Evolutionary conservation across 2,113 vertebrate species (phyloP).

Genomic region (Microcebus griseorufus): DNA sequence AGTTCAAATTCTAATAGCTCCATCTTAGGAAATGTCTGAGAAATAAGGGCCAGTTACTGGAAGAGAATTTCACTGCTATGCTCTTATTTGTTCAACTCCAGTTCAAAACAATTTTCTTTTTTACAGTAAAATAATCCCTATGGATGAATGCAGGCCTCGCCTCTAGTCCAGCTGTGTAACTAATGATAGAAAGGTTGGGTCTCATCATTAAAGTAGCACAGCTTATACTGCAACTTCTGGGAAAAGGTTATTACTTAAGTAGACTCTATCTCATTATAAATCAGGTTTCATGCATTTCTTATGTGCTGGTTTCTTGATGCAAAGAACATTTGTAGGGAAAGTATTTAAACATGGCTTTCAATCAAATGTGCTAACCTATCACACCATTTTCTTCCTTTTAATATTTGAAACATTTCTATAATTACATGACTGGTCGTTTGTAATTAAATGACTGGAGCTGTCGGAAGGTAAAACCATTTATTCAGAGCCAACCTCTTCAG

Average conservation of each 20-base stretch:
- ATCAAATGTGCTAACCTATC: not conserved
- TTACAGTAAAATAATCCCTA: not conserved
- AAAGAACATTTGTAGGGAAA: not conserved
- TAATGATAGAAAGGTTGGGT: fast-evolving
- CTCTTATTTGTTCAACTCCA: not conserved
- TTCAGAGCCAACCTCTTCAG: conserved; percentile 64
- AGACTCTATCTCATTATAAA: not conserved
- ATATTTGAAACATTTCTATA: conserved; percentile 66
- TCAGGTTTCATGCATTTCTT: not conserved
- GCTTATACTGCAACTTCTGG: fast-evolving
- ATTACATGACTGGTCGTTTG: conserved; percentile 65
- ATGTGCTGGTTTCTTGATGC: not conserved
- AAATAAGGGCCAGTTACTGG: not conserved
- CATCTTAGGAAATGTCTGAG: not conserved
- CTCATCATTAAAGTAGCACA: too few relatives aligned
- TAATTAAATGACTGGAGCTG: conserved; percentile 70
- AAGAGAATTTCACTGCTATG: not conserved
- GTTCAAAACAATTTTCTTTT: not conserved
- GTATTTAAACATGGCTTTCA: conserved; percentile 47
- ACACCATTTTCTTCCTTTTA: conserved; percentile 66
- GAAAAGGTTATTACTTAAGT: not conserved
- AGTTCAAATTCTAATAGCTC: not conserved
- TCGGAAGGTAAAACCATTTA: conserved; percentile 25
- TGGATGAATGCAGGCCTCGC: not conserved
- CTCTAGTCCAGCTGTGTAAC: not conserved